Base-by-base conservation (phyloP, 2,113 vertebrate species). In the Xiphophorus couchianus region DNA sequence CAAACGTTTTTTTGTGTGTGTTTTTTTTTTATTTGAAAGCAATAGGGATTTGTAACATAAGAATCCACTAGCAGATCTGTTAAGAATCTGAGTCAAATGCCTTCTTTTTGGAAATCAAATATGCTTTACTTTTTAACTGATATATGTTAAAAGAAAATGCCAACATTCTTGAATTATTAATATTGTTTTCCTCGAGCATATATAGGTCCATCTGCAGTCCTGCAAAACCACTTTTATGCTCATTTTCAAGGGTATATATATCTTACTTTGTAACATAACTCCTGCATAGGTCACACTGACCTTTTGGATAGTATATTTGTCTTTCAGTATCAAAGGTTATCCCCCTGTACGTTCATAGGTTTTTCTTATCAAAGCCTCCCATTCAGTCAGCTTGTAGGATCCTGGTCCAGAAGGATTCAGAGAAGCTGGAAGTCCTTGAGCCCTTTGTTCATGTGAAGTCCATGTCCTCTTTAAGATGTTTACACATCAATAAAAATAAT, bases 401-500 rank as follows among this genome's bases (percentile, higher is more conserved):
- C 71, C 63, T 48, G 78, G 80, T 90, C 89, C 78, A 73, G 77
- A 71, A 92, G 89, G 88, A 90, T 75, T 90, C 44, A 19, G 80
- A 86, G 66, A 77, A 35, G 74, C 87, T 81, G 76, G 77, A 74
- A 79, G 90, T 92, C 92, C 93, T 93, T 93, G 84, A 86, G 86
- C 75, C 66, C 88, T 81, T 93, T 93, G 90, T 93, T 90, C 84
- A 80, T 90, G 82, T 88, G 88, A 91, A 89, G 90, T 88, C 81
- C 68, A 82, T 72, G 85, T 92, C 83, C 89, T 90, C 83, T 77
- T 86, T 66, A 70, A 94, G 90, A 94, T 92, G 90, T 90, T 92
- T 90, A 89, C 88, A 91, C 90, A 90, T 94, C 92, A 94, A 93
- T 92, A 91, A 88, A 89, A 89, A 71, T 77, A 58, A 88, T 80